These are phyloP conservation scores for Cotesia chilonis DNA, from an alignment of 1,140 invertebrate species.

Conservation along the genomic window DNA sequence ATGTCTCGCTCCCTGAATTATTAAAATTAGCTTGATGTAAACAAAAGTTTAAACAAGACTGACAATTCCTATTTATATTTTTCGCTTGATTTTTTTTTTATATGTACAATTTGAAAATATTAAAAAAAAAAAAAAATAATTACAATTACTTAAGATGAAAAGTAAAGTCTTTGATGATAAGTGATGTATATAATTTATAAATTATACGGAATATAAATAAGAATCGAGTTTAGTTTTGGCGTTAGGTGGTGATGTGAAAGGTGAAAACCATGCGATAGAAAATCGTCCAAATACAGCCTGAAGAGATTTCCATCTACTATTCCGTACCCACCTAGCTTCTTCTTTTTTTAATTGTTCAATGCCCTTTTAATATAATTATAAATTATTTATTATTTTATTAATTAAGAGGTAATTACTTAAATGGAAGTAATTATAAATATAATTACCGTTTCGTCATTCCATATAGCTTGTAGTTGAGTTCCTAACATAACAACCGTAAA, in stretches of 20 bases:
- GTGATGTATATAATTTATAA: conserved; percentile 2
- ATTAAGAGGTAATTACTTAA: neutral
- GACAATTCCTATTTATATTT: too few relatives aligned
- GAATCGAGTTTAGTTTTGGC: conserved; percentile 77
- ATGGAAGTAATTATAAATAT: conserved; percentile 18
- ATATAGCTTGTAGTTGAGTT: conserved; percentile 97
- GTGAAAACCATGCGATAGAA: conserved; percentile 92
- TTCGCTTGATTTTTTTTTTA: too few relatives aligned
- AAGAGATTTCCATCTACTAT: conserved; percentile 92
- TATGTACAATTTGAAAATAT: too few relatives aligned
- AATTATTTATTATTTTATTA: neutral
- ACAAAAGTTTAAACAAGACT: too few relatives aligned
- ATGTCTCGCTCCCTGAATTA: too few relatives aligned
- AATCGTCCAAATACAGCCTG: conserved; percentile 95
- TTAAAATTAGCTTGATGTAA: too few relatives aligned
- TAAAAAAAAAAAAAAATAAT: too few relatives aligned
- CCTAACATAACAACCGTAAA: conserved; percentile 98
- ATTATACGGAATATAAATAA: conserved; percentile 80
- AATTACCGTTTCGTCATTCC: conserved; percentile 96
- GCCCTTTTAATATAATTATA: conserved; percentile 69
- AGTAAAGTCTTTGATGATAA: too few relatives aligned
- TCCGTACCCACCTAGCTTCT: conserved; percentile 88
- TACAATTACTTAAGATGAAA: too few relatives aligned
- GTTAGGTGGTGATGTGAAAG: conserved; percentile 83
- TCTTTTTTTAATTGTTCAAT: conserved; percentile 96